Evolutionary conservation across 2,113 vertebrate species (phyloP), one percentile per base, ranked within the genome.

Genomic region (Columba livia): DNA sequence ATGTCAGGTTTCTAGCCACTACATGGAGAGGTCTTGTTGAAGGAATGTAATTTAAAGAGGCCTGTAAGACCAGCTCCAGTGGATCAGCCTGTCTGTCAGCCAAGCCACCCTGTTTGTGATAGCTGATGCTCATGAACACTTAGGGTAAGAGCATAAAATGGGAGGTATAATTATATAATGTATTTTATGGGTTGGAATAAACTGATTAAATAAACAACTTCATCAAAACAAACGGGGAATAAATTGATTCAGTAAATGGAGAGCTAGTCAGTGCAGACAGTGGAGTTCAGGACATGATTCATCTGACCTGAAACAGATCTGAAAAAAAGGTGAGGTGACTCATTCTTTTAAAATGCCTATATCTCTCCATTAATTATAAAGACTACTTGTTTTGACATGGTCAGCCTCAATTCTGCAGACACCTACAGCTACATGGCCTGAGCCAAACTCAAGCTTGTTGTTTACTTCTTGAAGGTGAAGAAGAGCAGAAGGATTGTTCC

Each of bases 151-250:
- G 48, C 60, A 84, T 32, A 50, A 96, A 79, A 80, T 51, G 25
- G 28, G 51, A 78, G 11, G 8, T 70, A 47, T 47, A 47, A 47
- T 47, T 47, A 47, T 47, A 19, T 47, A 47, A 47, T 47, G 18
- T 47, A 48, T 93, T 95, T 93, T 57, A 74, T 65, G 85, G 9
- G 10, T 36, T 75, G 61, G 53, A 92, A 64, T 86, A 69, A 21
- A 79, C 62, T 90, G 79, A 93, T 93, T 93, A 96, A 95, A 94
- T 89, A 92, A 96, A 82, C 40, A 79, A 72, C 74, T 85, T 57
- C 72, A 50, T 84, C 80, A 89, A 96, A 94, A 89, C 1, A 44
- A 92, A 90, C 40, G 66, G 36, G 19, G 62, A 70, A 83, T 66
- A 90, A 88, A 93, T 65, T 82, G 58, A 94, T 82, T 77, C 74